A percentile compares a stretch with the other conserved stretches of the same genome.
Conservation (phyloP, 53 echinoderm and acorn worm species). For the Actinopyga echinites region DNA sequence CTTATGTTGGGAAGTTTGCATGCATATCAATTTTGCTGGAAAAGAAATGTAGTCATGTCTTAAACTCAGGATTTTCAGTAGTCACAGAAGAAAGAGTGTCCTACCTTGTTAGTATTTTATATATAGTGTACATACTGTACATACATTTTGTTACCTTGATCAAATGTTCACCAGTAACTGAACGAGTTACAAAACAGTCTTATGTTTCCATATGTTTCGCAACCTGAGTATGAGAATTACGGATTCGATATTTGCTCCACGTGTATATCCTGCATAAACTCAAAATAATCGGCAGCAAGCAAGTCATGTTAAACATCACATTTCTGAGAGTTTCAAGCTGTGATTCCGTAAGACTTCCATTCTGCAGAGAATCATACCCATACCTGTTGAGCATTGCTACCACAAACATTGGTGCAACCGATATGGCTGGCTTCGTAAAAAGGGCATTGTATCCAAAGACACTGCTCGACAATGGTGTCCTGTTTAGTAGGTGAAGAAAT, state of each 20-base stretch:
- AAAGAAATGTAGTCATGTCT: too few relatives aligned
- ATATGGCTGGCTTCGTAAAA: slow-evolving; percentile 92
- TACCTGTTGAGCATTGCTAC: slow-evolving; percentile 72
- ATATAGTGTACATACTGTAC: too few relatives aligned
- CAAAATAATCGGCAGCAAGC: slow-evolving; percentile 68
- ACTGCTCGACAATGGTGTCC: slow-evolving; percentile 87
- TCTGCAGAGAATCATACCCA: slow-evolving; percentile 70
- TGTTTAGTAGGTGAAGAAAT: slow-evolving; percentile 27
- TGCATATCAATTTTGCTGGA: too few relatives aligned
- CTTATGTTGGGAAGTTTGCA: too few relatives aligned
- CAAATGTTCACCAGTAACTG: too few relatives aligned
- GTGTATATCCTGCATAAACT: slow-evolving; percentile 73
- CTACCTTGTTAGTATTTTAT: too few relatives aligned
- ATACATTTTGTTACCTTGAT: too few relatives aligned
- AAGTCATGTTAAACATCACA: slow-evolving; percentile 78
- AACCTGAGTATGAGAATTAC: slow-evolving; percentile 73
- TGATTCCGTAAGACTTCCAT: slow-evolving; percentile 19
- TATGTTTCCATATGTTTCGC: slow-evolving; percentile 73
- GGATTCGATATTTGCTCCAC: slow-evolving; percentile 75
- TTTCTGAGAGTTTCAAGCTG: slow-evolving; percentile 19
- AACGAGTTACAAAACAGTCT: background rate
- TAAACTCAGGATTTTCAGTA: too few relatives aligned
- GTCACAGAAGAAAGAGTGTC: too few relatives aligned
- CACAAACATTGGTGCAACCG: slow-evolving; percentile 85
- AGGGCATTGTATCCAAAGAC: slow-evolving; percentile 97